Evolutionary conservation across 2,113 vertebrate genomes (phyloP).

Genomic region (Erythrolamprus reginae): DNA sequence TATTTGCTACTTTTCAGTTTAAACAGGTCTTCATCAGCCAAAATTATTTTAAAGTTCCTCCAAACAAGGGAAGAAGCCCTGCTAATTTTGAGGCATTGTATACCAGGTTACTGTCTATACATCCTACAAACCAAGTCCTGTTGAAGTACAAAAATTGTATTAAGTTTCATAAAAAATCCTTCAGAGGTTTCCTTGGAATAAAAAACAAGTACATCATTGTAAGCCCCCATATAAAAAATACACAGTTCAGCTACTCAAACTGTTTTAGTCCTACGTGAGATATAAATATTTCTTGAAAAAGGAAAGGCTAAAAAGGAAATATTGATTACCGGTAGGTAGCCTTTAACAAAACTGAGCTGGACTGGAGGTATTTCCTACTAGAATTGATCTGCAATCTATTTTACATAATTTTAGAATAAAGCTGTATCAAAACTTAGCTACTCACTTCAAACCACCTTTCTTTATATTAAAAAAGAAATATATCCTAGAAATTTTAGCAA

Average conservation of each 20-base stretch:
- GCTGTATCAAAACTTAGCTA: not conserved
- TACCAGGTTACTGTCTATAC: not conserved
- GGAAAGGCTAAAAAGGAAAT: not conserved
- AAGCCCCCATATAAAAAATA: not conserved
- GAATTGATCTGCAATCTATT: not conserved
- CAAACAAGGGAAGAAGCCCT: not conserved
- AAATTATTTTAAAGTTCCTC: not conserved
- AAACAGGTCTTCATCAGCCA: not conserved
- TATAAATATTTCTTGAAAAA: not conserved
- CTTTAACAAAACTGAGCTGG: not conserved
- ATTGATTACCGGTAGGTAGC: not conserved
- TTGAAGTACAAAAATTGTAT: not conserved
- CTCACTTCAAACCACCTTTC: not conserved
- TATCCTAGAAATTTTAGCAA: not conserved
- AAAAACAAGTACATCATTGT: not conserved
- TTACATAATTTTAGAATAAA: not conserved
- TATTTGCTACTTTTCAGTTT: not conserved
- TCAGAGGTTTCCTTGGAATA: not conserved
- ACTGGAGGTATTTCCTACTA: not conserved
- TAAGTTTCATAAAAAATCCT: not conserved
- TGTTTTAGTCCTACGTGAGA: not conserved
- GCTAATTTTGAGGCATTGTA: not conserved
- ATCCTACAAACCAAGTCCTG: not conserved
- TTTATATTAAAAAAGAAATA: not conserved
- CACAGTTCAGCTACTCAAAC: not conserved